Evolutionary conservation across 2,797 vertebrate species (phyloP), one percentile per base, ranked within the genome.

Genomic region (Lepidocolaptes lacrymiger): DNA sequence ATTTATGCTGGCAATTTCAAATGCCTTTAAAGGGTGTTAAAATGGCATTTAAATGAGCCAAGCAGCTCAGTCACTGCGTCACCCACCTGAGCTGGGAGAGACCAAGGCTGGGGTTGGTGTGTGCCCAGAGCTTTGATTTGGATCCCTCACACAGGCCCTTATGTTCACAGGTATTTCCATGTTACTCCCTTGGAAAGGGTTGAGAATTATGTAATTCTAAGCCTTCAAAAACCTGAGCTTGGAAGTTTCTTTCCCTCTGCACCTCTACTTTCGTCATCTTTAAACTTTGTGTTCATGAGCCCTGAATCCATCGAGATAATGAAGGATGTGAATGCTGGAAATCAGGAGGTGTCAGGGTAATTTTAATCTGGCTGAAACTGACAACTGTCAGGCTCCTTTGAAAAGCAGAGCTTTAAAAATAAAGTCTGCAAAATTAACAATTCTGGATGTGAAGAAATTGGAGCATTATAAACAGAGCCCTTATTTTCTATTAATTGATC

Each of bases 281-380:
- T 63, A 52, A 80, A 82, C 87, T 56, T 84, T 48, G 24, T 19
- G 52, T 4, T 23, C 41, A 43, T 5, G 74, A 95, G 92, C 49
- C 76, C 77, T 41, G 62, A 84, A 68, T 66, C 69, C 79, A 17
- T 28, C 1, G 62, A 52, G 86, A 55, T 91, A 90, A 93, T 82
- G 93, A 95, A 75, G 71, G 87, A 76, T 52, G 85, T 7, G 64
- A 75, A 41, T 41, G 85, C 52, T 84, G 62, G 66, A 55, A 95
- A 89, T 69, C 85, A 88, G 7, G 83, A 92, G 84, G 74, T 55
- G 74, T 52, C 59, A 19, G 93, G 91, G 37, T 82, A 61, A 93
- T 91, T 95, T 92, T 91, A 66, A 86, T 63, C 89, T 73, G 81
- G 63, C 73, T 49, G 59, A 78, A 83, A 95, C 80, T 90, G 91